These are phyloP conservation scores for Presbytis comata DNA, from an alignment of 2,797 vertebrate genomes.

Conservation along the genomic window DNA sequence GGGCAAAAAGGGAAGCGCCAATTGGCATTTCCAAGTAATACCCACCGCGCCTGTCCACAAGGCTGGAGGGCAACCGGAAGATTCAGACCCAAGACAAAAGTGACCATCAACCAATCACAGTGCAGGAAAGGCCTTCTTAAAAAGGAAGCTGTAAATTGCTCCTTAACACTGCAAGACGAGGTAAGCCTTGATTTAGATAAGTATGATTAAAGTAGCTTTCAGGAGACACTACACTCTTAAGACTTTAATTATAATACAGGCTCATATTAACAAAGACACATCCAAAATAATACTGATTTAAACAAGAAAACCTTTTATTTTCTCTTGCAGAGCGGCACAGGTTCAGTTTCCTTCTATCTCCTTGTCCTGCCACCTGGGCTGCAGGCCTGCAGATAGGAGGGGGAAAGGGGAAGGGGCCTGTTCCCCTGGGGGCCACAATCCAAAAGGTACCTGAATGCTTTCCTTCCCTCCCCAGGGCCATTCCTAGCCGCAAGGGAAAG, in stretches of 20 bases:
- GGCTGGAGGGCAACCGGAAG: neutral
- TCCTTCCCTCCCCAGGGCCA: neutral
- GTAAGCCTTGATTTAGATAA: neutral
- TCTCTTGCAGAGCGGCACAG: neutral
- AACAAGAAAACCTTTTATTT: neutral
- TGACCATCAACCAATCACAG: neutral
- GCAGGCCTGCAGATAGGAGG: accelerated
- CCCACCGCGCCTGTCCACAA: accelerated
- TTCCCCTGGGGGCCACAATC: neutral
- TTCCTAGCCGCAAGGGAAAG: neutral
- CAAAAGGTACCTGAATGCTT: accelerated
- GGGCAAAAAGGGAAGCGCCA: too few relatives aligned
- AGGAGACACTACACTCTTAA: neutral
- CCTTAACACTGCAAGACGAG: neutral
- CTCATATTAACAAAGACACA: neutral
- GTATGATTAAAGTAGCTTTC: neutral
- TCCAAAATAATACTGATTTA: too few relatives aligned
- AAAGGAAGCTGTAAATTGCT: neutral
- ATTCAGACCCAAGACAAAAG: too few relatives aligned
- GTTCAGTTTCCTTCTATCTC: neutral
- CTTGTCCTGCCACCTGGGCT: neutral
- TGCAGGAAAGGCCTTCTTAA: neutral
- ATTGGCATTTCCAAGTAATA: neutral
- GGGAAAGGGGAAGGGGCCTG: neutral
- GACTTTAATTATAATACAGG: neutral